Percentiles rank a stretch among this genome's conserved stretches.
These are phyloP conservation scores for Anastrepha ludens DNA, from an alignment of 1,140 invertebrate species.

Conservation along the genomic window DNA sequence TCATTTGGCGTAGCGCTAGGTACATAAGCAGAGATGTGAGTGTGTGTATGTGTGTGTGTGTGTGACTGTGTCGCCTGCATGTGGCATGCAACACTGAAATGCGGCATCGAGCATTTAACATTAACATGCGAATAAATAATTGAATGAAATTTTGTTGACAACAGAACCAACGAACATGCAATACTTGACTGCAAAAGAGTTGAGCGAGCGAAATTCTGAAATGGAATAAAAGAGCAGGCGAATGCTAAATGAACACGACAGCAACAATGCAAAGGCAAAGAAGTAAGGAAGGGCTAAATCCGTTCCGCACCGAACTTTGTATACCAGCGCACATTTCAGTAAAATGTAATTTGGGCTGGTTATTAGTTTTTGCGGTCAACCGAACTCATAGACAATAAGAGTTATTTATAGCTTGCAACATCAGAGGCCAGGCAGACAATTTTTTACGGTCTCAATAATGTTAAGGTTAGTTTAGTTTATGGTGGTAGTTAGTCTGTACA, in stretches of 20 bases:
- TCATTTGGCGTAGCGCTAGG: background rate
- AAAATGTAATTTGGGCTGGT: too few species aligned
- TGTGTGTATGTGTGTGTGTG: too few species aligned
- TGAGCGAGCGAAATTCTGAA: background rate
- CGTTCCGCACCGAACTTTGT: too few species aligned
- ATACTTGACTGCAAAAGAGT: background rate
- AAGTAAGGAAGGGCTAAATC: background rate
- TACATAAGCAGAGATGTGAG: too few species aligned
- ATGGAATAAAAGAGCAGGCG: constrained; percentile 8
- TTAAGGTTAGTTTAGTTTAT: too few species aligned
- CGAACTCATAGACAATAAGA: too few species aligned
- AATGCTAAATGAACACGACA: background rate
- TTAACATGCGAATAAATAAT: constrained; percentile 53
- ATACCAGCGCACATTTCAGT: too few species aligned
- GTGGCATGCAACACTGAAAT: constrained; percentile 36
- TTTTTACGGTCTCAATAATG: too few species aligned
- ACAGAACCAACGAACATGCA: background rate
- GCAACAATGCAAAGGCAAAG: background rate
- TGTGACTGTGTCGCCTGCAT: background rate
- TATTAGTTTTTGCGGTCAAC: too few species aligned
- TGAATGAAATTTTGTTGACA: constrained; percentile 43
- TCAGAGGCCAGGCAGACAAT: too few species aligned
- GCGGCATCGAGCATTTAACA: constrained; percentile 40
- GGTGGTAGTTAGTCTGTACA: too few species aligned
- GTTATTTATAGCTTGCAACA: too few species aligned